Percentiles rank a stretch among this genome's conserved stretches.
Evolutionary conservation across 2,797 vertebrate species (phyloP).

Genomic region (Sebastes reedi): DNA sequence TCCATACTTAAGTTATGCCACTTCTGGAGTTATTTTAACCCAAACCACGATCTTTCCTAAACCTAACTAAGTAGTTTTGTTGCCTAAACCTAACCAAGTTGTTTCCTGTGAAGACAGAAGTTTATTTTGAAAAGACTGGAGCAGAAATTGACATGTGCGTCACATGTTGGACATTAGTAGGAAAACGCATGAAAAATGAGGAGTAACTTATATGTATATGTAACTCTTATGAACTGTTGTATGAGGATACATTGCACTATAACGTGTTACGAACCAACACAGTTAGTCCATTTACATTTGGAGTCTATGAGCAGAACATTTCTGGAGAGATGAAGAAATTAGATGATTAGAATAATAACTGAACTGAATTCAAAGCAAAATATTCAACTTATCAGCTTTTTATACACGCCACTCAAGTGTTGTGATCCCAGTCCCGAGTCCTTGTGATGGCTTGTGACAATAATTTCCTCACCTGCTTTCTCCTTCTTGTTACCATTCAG

Average conservation of each 20-base stretch:
- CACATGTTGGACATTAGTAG: too few relatives aligned
- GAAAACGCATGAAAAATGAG: too few relatives aligned
- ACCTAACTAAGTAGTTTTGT: too few relatives aligned
- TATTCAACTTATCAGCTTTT: not conserved
- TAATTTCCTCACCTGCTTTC: conserved; percentile 39
- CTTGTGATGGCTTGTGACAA: conserved; percentile 46
- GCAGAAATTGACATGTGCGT: too few relatives aligned
- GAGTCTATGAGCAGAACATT: not conserved
- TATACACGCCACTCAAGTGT: conserved; percentile 29
- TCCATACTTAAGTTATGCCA: too few relatives aligned
- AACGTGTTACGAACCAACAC: not conserved
- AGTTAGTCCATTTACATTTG: not conserved
- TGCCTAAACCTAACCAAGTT: too few relatives aligned
- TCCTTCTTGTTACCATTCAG: conserved; percentile 59
- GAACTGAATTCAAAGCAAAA: not conserved
- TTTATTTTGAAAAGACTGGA: too few relatives aligned
- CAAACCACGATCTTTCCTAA: too few relatives aligned
- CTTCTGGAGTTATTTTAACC: too few relatives aligned
- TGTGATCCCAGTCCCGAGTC: conserved; percentile 18
- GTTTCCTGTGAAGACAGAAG: too few relatives aligned
- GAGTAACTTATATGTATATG: too few relatives aligned
- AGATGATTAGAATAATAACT: not conserved
- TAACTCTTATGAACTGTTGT: too few relatives aligned
- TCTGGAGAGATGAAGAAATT: not conserved
- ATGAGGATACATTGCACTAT: not conserved